Evolutionary conservation across 2,888 invertebrate genomes (phyloP), one percentile per base, ranked within the genome.

Genomic region (Caenorhabditis sinica): DNA sequence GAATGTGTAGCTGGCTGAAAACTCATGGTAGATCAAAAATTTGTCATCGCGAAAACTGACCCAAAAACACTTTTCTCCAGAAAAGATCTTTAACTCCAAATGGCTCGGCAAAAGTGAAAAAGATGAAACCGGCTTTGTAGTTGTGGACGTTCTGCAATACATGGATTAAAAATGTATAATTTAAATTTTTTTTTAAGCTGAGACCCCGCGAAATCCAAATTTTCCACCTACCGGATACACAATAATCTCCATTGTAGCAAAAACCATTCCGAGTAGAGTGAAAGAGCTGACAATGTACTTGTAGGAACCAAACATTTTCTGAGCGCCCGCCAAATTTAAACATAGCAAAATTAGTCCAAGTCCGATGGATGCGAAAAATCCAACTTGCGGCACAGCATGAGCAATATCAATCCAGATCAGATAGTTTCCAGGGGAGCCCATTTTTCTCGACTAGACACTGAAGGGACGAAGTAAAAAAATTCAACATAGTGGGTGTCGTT

Each of bases 231-330:
- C 58, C 33, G 58, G 58, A 33, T 60, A 60, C 6, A 60, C 33
- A 33, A 60, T 60, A 17, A 60, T 60, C n/a, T 60, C 58, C 30
- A 60, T 25, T 1, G 58, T 60, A 5, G 58, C 56, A n/a, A 60
- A 60, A 15, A 33, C 28, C 58, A 60, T 60, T 17, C 58, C 58
- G 1, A 60, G 33, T 1, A 33, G 3, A 15, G 58, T 60, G 17
- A 60, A 60, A 0, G 58, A 15, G 25, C 58, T 60, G 1, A 60
- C 28, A 17, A 60, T 33, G 6, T 33, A 60, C n/a, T 33, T 60
- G n/a, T 60, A 60, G 1, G 58, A 30, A 2, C 58, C 58, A 15
- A 60, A 60, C 30, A 60, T 60, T 60, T 60, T 60, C 28, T 60
- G 58, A n/a, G 58, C 58, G 13, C 58, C 58, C 4, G 25, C 17